Percentiles rank a stretch among this genome's conserved stretches.
phyloP scores from a whole-genome alignment of 2,113 vertebrate species.

The Motacilla tschutschensis region DNA sequence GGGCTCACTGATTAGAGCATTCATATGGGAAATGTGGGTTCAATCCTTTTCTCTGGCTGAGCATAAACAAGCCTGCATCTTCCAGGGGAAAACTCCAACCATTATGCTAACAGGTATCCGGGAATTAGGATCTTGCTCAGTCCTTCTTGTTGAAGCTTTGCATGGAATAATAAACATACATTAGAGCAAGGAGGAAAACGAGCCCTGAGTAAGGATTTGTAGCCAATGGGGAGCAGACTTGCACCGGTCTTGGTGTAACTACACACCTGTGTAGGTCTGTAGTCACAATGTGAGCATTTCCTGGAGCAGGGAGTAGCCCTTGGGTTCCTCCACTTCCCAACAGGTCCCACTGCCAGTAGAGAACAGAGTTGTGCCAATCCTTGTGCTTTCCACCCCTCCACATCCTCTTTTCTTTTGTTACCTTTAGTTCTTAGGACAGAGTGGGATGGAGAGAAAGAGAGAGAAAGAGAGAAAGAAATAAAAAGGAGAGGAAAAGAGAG shows the following conservation, averaged over 20 bases:
- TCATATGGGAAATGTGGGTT: constrained; percentile 47
- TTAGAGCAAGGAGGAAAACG: background rate
- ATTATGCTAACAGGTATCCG: constrained; percentile 14
- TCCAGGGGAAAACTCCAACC: constrained; percentile 23
- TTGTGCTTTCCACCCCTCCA: fast-evolving
- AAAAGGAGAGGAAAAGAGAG: too few relatives aligned
- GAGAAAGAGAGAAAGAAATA: background rate
- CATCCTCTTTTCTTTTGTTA: background rate
- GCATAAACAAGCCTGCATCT: constrained; percentile 37
- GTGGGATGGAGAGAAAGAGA: too few relatives aligned
- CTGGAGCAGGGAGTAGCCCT: background rate
- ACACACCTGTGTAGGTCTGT: background rate
- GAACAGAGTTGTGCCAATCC: background rate
- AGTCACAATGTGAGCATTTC: background rate
- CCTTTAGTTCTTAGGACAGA: background rate
- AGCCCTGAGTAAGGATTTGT: background rate
- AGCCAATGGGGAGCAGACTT: background rate
- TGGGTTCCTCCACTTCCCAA: background rate
- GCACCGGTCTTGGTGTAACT: background rate
- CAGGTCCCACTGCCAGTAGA: background rate
- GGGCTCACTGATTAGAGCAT: constrained; percentile 46
- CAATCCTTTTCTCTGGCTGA: constrained; percentile 32
- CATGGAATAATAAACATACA: constrained; percentile 49
- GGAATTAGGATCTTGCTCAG: background rate
- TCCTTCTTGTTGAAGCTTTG: constrained; percentile 30